A percentile compares a stretch with the other conserved stretches of the same genome.
Evolutionary conservation across 37 sponge, comb jelly and placozoan species (phyloP).

Genomic region (Oopsacas minuta): DNA sequence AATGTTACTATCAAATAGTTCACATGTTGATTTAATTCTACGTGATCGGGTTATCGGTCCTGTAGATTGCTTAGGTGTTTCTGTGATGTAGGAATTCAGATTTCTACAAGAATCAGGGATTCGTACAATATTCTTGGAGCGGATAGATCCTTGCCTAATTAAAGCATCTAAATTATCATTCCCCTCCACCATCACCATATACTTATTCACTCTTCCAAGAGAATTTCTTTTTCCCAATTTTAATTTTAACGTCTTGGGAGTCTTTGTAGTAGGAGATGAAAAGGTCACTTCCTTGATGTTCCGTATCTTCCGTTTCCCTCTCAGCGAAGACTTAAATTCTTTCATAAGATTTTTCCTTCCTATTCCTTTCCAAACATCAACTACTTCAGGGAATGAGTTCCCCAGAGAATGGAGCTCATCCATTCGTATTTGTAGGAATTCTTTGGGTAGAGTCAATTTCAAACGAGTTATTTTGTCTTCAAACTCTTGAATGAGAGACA

Average conservation of each 20-base stretch:
- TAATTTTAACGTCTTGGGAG: neutral
- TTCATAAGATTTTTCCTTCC: neutral
- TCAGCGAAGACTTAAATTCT: neutral
- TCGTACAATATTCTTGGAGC: neutral
- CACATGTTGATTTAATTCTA: neutral
- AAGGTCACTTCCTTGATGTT: no score
- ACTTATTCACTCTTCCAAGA: neutral
- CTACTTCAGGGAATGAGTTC: neutral
- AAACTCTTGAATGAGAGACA: neutral
- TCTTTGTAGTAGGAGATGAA: no score
- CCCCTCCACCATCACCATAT: neutral
- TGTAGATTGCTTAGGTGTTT: neutral
- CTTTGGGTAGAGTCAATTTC: neutral
- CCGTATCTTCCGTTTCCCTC: neutral
- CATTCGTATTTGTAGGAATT: neutral
- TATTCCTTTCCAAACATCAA: neutral
- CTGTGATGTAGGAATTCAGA: no score
- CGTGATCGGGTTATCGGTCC: neutral
- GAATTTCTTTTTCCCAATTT: neutral
- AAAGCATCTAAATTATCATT: neutral
- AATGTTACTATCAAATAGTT: no score
- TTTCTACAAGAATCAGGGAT: no score
- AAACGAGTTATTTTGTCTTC: neutral
- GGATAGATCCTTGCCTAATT: neutral
- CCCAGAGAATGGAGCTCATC: neutral